A percentile compares a stretch with the other conserved stretches of the same genome.
These are phyloP conservation scores for Sisyra nigra DNA, from an alignment of 2,888 invertebrate species.

Conservation along the genomic window DNA sequence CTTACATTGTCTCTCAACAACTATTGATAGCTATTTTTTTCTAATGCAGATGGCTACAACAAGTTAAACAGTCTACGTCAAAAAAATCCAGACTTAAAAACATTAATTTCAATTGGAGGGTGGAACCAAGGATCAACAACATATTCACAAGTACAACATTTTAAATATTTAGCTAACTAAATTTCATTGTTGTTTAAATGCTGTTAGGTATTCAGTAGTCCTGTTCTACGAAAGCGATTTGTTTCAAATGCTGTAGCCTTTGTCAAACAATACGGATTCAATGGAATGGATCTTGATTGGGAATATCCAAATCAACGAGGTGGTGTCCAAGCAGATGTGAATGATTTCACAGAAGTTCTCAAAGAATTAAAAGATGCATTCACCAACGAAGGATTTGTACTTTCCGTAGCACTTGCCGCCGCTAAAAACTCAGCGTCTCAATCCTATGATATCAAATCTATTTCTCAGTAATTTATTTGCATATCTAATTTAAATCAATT, in stretches of 20 bases:
- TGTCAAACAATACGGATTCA: constrained; percentile 38
- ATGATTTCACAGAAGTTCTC: constrained; percentile 35
- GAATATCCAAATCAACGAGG: no score
- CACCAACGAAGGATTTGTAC: constrained; percentile 30
- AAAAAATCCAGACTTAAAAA: constrained; percentile 34
- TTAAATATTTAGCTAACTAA: not conserved
- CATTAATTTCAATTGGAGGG: constrained; percentile 49
- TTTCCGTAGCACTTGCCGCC: constrained; percentile 44
- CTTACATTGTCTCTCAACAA: no score
- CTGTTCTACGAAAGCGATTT: constrained; percentile 32
- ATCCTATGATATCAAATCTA: constrained; percentile 41
- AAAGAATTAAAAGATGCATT: constrained; percentile 39
- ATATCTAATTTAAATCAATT: constrained; percentile 2
- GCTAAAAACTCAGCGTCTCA: constrained; percentile 28
- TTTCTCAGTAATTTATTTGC: constrained; percentile 29
- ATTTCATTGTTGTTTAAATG: constrained; percentile 7
- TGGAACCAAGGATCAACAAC: constrained; percentile 35
- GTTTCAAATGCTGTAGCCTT: constrained; percentile 37
- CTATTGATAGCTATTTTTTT: no score
- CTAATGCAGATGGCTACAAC: constrained; percentile 33
- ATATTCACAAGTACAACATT: constrained; percentile 5
- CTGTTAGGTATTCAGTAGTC: constrained; percentile 27
- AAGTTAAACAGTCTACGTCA: constrained; percentile 36
- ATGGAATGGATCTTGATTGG: constrained; percentile 61
- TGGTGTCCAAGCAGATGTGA: constrained; percentile 31